Evolutionary conservation across 2,113 vertebrate species (phyloP), one percentile per base, ranked within the genome.

Genomic region (Trichechus manatus): DNA sequence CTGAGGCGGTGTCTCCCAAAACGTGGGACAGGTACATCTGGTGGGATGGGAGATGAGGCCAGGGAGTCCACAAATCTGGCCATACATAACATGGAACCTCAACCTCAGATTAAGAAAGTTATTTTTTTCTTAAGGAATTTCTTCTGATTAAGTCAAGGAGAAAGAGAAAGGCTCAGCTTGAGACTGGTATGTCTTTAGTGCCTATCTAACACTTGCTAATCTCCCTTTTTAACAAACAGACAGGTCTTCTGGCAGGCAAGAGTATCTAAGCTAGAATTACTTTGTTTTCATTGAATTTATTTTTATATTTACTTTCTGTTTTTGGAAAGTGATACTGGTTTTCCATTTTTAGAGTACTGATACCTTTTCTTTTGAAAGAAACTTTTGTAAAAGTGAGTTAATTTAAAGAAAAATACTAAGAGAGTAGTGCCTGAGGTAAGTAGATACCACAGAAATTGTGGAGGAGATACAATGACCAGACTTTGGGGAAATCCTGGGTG

Each of bases 301-400:
- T 95, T 92, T 96, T 87, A 61, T 87, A 87, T 86, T 93, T 96
- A 93, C 94, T 64, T 90, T 91, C 96, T 94, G 74, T 44, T 93
- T 96, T 95, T 56, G 19, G 68, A 93, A 97, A 93, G 44, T 42
- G 61, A 86, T 79, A 82, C 83, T 68, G 80, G 70, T 63, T 86
- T 93, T 80, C 81, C 91, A 87, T 89, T 93, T 87, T 93, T 87
- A 31, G 64, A 94, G 74, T 50, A 75, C 47, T 47, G 47, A 80
- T 50, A 44, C 8, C 63, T 42, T 64, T 96, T 93, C 63, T 36
- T 68, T 87, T 84, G 89, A 86, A 84, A 93, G 78, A 47, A 64
- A 82, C 56, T 89, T 94, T 91, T 68, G 36, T 53, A 78, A 89
- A 90, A 87, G 53, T 70, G 47, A 79, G 56, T 94, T 86, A 88